Evolutionary conservation across 2,888 invertebrate genomes (phyloP).

Genomic region (Thereva unica): DNA sequence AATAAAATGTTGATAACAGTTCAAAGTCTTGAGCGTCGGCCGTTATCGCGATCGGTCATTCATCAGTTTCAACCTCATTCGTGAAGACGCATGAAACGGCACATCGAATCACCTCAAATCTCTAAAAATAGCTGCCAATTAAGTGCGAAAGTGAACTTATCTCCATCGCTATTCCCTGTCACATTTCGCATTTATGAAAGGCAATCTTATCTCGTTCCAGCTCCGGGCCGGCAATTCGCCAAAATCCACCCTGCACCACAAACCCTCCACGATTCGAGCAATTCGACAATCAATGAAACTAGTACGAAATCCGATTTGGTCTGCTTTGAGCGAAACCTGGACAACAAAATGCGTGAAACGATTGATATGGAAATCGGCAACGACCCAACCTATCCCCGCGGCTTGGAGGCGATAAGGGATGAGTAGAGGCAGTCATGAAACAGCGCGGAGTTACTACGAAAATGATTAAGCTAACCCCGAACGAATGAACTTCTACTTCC

Average conservation of each 20-base stretch:
- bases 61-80: constrained; percentile 20
- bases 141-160: constrained; percentile 17
- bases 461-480: constrained; percentile 35
- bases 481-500: constrained; percentile 37
- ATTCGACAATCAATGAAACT: too few relatives aligned
- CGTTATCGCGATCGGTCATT: constrained; percentile 25
- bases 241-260: not conserved
- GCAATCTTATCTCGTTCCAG: constrained; percentile 23
- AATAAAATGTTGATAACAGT: not conserved
- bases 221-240: constrained; percentile 4
- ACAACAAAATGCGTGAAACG: too few relatives aligned
- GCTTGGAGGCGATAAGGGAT: not conserved
- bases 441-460: constrained; percentile 28
- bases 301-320: too few relatives aligned
- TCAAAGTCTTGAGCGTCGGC: constrained; percentile 8
- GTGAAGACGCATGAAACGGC: constrained; percentile 10
- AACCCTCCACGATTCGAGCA: not conserved
- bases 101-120: constrained; percentile 30
- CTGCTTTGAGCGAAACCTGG: too few relatives aligned
- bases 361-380: not conserved
- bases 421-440: constrained; percentile 19
- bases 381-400: constrained; percentile 3
- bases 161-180: constrained; percentile 5
- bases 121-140: constrained; percentile 28
- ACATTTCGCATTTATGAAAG: constrained; percentile 16